Evolutionary conservation across 2,797 vertebrate species (phyloP).

Genomic region (Euthynnus affinis): DNA sequence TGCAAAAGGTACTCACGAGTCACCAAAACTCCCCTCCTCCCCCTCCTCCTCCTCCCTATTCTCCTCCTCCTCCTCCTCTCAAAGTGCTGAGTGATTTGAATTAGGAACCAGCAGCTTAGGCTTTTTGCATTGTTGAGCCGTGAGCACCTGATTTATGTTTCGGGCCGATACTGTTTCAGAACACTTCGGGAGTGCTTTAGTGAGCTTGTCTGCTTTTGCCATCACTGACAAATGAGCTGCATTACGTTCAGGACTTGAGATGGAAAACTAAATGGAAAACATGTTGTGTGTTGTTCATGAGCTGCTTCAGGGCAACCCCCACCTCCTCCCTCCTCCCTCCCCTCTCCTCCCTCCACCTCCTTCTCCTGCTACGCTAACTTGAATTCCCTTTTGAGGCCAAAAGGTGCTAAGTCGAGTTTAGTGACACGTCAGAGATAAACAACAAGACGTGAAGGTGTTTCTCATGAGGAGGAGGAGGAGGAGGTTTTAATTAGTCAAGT

Average conservation of each 20-base stretch:
- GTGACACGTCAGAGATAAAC: constrained; percentile 19
- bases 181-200: constrained; percentile 11
- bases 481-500: constrained; percentile 59
- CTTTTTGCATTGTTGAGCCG: constrained; percentile 21
- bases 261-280: constrained; percentile 25
- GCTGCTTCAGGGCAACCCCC: neutral
- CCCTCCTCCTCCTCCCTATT: too few relatives aligned
- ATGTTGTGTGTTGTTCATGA: neutral
- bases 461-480: neutral
- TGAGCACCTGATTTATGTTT: constrained; percentile 60
- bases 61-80: constrained; percentile 1
- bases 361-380: neutral
- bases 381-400: constrained; percentile 6
- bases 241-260: constrained; percentile 21
- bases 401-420: constrained; percentile 16
- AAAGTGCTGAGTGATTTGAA: constrained; percentile 68
- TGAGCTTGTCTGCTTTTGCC: constrained; percentile 23
- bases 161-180: constrained; percentile 42
- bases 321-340: neutral
- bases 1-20: constrained; percentile 57
- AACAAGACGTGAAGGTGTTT: neutral
- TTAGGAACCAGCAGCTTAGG: constrained; percentile 36
- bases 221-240: constrained; percentile 42
- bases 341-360: too few relatives aligned
- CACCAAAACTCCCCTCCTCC: constrained; percentile 26